Base-by-base conservation (phyloP, 2,888 invertebrate species). In the Hartigia nigra region DNA sequence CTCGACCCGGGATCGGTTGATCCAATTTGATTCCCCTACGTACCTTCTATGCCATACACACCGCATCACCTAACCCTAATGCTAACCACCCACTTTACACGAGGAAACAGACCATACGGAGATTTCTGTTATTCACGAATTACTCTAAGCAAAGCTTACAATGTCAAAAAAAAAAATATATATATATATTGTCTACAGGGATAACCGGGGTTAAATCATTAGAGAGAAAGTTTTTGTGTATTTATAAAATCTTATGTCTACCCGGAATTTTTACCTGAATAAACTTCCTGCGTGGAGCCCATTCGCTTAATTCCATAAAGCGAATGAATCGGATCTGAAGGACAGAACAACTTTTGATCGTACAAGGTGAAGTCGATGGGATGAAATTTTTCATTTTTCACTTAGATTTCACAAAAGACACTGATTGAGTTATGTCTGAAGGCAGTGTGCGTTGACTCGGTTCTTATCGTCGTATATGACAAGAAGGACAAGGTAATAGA, bases 1-100 rank as follows among this genome's bases (percentile, higher is more conserved):
- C 84, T 83, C 86, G 86, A 86, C 81, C 84, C 83, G 80, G 82
- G 85, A 86, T 87, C 86, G 82, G 84, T 83, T 85, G 85, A 87
- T 86, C 85, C 83, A 87, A 87, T 87, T 87, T 87, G 84, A 84
- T 83, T 85, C 81, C 79, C 84, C 81, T 77, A 74, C 78, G 69
- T 23, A 55, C 31, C 31, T 12, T 31, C 23, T 72, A 72, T 31
- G 31, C 32, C 14, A 31, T 34, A 72, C 72, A 72, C 72, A 72
- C 31, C 72, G 32, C 72, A 34, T 72, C 72, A 34, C n/a, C 72
- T 72, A 32, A 72, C 72, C 72, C 72, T 31, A 72, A 72, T 72
- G 72, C 12, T 9, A 34, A 72, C 31, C 72, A 34, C 31, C 72
- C 72, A 31, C 34, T 34, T 12, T 72, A 34, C 72, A 31, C 72